A percentile compares a stretch with the other conserved stretches of the same genome.
These are phyloP conservation scores for Trichacis sp. DNA, from an alignment of 2,888 invertebrate genomes.

Conservation along the genomic window DNA sequence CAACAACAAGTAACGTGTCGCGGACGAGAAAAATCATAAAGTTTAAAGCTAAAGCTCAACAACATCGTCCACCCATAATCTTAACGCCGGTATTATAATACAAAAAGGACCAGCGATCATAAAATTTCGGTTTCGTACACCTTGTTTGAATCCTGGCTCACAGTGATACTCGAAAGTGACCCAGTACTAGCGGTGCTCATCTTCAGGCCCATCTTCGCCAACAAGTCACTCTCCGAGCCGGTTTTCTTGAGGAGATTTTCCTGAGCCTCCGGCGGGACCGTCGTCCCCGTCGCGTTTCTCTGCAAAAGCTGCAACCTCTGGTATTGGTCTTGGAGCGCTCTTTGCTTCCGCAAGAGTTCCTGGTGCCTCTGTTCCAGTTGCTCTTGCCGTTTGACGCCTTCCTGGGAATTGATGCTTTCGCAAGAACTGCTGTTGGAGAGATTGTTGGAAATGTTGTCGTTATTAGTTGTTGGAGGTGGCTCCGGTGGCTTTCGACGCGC, in stretches of 20 bases:
- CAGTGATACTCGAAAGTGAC: conserved; percentile 75
- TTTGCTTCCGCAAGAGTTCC: conserved; percentile 88
- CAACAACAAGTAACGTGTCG: no score
- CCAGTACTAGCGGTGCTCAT: conserved; percentile 73
- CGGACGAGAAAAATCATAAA: not conserved
- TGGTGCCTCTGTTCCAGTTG: conserved; percentile 89
- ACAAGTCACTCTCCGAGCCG: conserved; percentile 87
- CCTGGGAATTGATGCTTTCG: conserved; percentile 82
- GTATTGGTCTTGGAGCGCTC: conserved; percentile 91
- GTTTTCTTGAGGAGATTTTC: conserved; percentile 82
- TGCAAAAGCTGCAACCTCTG: conserved; percentile 89
- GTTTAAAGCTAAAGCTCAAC: no score
- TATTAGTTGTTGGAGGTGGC: conserved; percentile 50
- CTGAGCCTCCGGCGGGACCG: conserved; percentile 75
- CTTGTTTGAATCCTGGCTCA: conserved; percentile 62
- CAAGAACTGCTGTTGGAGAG: conserved; percentile 82
- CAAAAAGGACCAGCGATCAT: conserved; percentile 74
- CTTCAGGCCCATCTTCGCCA: conserved; percentile 85
- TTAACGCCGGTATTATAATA: no score
- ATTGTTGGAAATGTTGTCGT: no score
- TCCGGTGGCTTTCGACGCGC: conserved; percentile 56
- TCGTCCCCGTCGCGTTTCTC: conserved; percentile 77
- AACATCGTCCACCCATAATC: no score
- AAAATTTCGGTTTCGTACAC: conserved; percentile 95
- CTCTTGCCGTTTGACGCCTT: conserved; percentile 77